Evolutionary conservation across 2,797 vertebrate species (phyloP), one percentile per base, ranked within the genome.

Genomic region (Cuniculus paca): DNA sequence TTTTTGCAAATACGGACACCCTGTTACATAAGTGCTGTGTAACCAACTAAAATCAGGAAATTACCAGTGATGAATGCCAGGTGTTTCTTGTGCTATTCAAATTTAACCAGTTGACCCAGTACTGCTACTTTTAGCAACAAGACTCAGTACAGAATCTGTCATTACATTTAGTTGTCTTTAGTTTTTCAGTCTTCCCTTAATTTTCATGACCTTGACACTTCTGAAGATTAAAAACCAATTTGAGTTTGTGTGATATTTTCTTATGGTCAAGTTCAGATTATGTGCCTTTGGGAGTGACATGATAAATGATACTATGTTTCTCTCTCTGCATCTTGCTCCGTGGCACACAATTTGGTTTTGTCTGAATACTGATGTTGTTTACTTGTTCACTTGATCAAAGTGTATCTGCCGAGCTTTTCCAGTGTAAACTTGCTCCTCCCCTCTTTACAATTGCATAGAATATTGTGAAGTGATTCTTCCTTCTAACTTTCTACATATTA

Each of bases 391-490:
- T 87, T 75, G n/a, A 42, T 94, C 77, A 58, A 93, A 39, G 24
- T 78, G 2, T 72, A 48, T 78, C 58, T 70, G 17, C 31, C 19
- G 45, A 7, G 9, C 54, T 77, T 87, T 39, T 60, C 28, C 42
- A 74, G 36, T 87, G n/a, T 77, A 78, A 92, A 75, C 14, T 78
- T 88, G 26, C 22, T 74, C 31, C 63, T 85, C 93, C 11, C 31
- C 24, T 52, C 20, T 93, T 77, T 94, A 36, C 70, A 87, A 77
- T 89, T 87, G 94, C 85, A 36, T 81, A 61, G 6, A 65, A 79
- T 83, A 58, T 92, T 82, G 31, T 48, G 17, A 96, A 11, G 50
- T 90, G 88, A 58, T 54, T 60, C 22, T 42, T 72, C 90, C 24
- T 74, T 95, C 74, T 92, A 20, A 63, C 16, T 80, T 7, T 70